Evolutionary conservation across 2,113 vertebrate species (phyloP), one percentile per base, ranked within the genome.

Genomic region (Labeo rohita): DNA sequence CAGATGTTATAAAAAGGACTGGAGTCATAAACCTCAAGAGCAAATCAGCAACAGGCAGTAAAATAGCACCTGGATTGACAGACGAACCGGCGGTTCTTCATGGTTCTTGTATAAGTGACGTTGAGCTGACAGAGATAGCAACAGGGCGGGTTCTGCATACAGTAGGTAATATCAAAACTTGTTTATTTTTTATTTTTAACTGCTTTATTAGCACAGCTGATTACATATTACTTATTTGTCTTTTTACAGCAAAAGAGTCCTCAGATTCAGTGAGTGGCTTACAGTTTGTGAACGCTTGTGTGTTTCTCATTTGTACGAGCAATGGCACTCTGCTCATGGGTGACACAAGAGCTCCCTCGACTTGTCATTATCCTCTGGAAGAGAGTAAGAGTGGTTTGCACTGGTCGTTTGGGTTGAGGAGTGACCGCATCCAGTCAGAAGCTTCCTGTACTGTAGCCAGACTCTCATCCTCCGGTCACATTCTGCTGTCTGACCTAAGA

Each of bases 1-100:
- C 61, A 98, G 97, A 97, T 88, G 91, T 95, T 82, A 96, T 98
- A 84, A 92, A 92, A 78, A 77, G 87, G 6, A 82, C 93, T 1
- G 90, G 93, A 78, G 90, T 90, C 23, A 75, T 98, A 16, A 8
- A 88, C 4, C 87, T 92, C 5, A 89, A 83, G 13, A 80, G 84
- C 0, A 47, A 1, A 13, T 52, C 91, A 0, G 90, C 56, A 2
- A 49, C 89, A 6, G 93, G 93, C 92, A 93, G 94, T 54, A 94
- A 92, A 87, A 88, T 97, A 1, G 94, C 95, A 0, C 89, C 95
- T 15, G 91, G 90, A 8, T 59, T 83, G 0, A 83, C 89, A 0
- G 15, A 52, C 6, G 75, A 81, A 0, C 92, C 95, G 0, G 87
- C 92, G 10, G 91, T 97, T 76, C 95, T 98, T 54, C 96, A 98